phyloP scores from a whole-genome alignment of 2,113 vertebrate genomes.

The Plecturocebus donacophilus region DNA sequence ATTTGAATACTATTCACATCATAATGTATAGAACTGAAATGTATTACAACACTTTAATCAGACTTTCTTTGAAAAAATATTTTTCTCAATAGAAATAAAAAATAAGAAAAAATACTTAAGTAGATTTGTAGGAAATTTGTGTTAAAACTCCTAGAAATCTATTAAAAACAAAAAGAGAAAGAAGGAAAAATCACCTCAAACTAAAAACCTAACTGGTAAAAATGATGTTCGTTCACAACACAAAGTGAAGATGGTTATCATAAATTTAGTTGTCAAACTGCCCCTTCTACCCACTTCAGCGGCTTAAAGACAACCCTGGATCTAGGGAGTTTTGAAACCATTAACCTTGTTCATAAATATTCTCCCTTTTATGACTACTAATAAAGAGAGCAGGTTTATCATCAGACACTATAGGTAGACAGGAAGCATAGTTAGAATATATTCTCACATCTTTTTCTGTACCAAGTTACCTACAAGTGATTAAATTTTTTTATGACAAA shows the following conservation, averaged over 20 bases:
- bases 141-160: not conserved
- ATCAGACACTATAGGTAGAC: not conserved
- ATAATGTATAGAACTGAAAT: not conserved
- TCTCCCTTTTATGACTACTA: not conserved
- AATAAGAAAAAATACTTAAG: not conserved
- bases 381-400: not conserved
- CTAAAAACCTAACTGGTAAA: not conserved
- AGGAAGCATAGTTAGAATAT: not conserved
- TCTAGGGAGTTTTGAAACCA: not conserved
- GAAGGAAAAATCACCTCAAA: not conserved
- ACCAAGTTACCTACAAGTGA: not conserved
- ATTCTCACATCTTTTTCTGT: not conserved
- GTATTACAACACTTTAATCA: not conserved
- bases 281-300: not conserved
- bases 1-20: not conserved
- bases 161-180: not conserved
- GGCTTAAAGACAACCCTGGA: not conserved
- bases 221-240: not conserved
- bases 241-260: not conserved
- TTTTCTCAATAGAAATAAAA: not conserved
- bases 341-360: not conserved
- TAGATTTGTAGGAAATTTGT: not conserved
- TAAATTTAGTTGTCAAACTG: not conserved
- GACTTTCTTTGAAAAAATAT: not conserved
- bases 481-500: not conserved